phyloP scores from a whole-genome alignment of 2,797 vertebrate species.

The Eulemur coronatus region DNA sequence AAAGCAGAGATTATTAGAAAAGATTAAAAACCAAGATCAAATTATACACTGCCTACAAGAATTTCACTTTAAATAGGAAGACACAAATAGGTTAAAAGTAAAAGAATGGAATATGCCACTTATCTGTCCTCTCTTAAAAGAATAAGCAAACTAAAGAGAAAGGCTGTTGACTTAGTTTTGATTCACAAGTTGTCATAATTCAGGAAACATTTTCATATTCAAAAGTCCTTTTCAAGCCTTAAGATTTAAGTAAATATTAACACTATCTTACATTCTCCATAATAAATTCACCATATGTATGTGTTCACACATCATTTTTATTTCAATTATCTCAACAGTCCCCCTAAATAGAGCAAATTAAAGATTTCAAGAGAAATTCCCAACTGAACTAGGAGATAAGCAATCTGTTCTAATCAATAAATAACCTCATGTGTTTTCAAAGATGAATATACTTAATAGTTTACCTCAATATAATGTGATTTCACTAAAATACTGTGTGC shows the following conservation, averaged over 20 bases:
- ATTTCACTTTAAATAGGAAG: not conserved
- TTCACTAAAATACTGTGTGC: not conserved
- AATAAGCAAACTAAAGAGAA: not conserved
- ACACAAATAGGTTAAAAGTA: not conserved
- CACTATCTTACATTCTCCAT: not conserved
- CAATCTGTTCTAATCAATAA: not conserved
- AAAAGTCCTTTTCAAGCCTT: slow-evolving; percentile 13
- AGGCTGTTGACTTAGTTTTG: not conserved
- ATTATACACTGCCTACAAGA: not conserved
- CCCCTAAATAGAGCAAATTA: not conserved
- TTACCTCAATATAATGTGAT: slow-evolving; percentile 2
- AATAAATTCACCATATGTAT: not conserved
- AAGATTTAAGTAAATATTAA: slow-evolving; percentile 37
- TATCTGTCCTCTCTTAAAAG: not conserved
- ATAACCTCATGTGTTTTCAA: not conserved
- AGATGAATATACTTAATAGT: not conserved
- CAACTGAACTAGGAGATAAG: slow-evolving; percentile 32
- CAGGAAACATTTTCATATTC: slow-evolving; percentile 4
- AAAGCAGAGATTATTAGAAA: not conserved
- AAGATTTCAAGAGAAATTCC: slow-evolving; percentile 12
- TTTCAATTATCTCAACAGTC: not conserved
- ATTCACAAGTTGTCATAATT: slow-evolving; percentile 8
- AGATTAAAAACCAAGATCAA: slow-evolving; percentile 7
- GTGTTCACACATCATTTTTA: not conserved
- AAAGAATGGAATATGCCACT: not conserved